These are phyloP conservation scores for Thalpophila matura DNA, from an alignment of 2,888 invertebrate genomes.

Conservation along the genomic window DNA sequence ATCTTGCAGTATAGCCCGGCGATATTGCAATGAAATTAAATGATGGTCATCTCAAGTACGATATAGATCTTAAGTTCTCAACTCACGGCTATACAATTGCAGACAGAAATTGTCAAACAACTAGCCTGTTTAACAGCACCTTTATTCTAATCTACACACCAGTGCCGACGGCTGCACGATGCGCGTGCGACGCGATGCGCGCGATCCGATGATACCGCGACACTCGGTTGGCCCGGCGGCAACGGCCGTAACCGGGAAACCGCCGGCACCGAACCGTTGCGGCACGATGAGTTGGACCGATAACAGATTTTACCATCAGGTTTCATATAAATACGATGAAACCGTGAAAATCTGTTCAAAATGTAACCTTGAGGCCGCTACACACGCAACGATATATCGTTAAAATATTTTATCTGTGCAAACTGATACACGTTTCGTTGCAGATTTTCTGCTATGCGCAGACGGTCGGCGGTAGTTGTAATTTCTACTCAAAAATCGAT, in stretches of 20 bases:
- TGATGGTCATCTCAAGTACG: too few relatives aligned
- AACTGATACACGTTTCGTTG: too few relatives aligned
- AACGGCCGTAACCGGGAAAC: conserved; percentile 41
- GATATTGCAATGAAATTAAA: too few relatives aligned
- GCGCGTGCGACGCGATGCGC: conserved; percentile 27
- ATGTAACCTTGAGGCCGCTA: conserved; percentile 21
- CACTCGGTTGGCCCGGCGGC: conserved; percentile 33
- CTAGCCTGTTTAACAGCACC: too few relatives aligned
- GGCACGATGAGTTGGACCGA: conserved; percentile 43
- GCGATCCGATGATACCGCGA: conserved; percentile 20
- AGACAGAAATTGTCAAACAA: neutral
- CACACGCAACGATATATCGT: too few relatives aligned
- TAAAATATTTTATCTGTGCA: too few relatives aligned
- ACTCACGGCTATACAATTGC: too few relatives aligned
- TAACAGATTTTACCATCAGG: conserved; percentile 38
- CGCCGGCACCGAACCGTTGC: conserved; percentile 49
- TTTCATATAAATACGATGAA: conserved; percentile 34
- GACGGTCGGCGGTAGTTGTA: too few relatives aligned
- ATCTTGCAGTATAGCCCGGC: too few relatives aligned
- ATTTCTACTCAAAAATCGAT: too few relatives aligned
- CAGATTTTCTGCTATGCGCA: too few relatives aligned
- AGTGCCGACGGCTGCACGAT: conserved; percentile 38
- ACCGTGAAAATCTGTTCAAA: conserved; percentile 45
- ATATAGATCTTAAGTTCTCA: too few relatives aligned
- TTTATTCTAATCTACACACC: conserved; percentile 50